Evolutionary conservation across 1,140 invertebrate species (phyloP).

Genomic region (Lamellibrachia luymesi): DNA sequence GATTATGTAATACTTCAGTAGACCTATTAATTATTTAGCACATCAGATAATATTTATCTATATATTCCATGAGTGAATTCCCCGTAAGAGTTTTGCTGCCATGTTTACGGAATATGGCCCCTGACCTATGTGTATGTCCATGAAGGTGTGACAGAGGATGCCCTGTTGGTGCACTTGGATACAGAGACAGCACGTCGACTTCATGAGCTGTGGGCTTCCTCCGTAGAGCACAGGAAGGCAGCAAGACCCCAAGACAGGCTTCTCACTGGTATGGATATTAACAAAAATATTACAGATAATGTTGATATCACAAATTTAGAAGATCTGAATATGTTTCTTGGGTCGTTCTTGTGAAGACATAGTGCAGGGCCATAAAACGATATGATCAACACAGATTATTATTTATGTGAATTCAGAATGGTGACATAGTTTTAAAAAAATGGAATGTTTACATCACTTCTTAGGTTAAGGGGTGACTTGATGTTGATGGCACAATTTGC

Average conservation of each 20-base stretch:
- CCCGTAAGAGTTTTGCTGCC: no score
- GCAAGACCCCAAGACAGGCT: background rate
- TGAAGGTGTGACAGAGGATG: background rate
- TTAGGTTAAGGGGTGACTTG: no score
- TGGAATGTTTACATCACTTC: background rate
- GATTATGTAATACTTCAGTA: no score
- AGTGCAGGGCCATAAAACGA: no score
- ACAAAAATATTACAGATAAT: background rate
- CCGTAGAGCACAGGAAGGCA: background rate
- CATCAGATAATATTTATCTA: no score
- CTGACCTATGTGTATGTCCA: background rate
- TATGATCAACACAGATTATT: no score
- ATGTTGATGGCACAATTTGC: background rate
- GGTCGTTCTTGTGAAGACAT: no score
- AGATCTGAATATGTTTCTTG: no score
- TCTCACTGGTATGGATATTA: background rate
- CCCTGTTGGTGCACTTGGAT: background rate
- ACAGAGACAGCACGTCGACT: background rate
- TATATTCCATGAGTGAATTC: no score
- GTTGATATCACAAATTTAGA: no score
- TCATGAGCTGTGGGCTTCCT: background rate
- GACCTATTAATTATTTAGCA: no score
- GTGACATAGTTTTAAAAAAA: background rate
- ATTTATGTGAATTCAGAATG: background rate
- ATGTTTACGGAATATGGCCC: no score